Evolutionary conservation across 2,113 vertebrate genomes (phyloP), one percentile per base, ranked within the genome.

Genomic region (Piaya cayana): DNA sequence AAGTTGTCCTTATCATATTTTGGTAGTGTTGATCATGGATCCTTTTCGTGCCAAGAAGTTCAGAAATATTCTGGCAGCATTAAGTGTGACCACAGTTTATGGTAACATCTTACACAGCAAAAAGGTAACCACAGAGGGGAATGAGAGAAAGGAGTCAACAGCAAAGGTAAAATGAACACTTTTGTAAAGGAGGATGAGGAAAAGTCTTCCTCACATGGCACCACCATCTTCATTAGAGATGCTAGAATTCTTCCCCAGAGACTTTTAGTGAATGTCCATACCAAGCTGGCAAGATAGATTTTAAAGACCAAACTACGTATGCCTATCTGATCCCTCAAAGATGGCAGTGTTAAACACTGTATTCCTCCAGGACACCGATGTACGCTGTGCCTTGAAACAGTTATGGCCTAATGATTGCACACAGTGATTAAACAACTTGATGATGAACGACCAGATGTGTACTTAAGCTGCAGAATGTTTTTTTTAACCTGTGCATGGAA

Each of bases 331-430:
- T 3, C 53, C 29, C 52, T 37, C 64, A n/a, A 39, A 59, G 69
- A 26, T 1, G 22, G 62, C 4, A 29, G 23, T 18, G 43, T 27
- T 82, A 49, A 79, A 60, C 43, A 36, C 30, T 22, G 72, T 50
- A 6, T 26, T 70, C 20, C 63, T 56, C 39, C 39, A 30, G 76
- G 65, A 77, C 32, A 67, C 8, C 1, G 4, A 68, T 27, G 27
- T 29, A 50, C 2, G 34, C 22, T 9, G 1, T 1, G 1, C 21
- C 3, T 3, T 9, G 23, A 43, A 86, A 37, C 26, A 37, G 26
- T 4, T 36, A 65, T 1, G 2, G 67, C 58, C 58, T 58, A 70
- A 5, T 29, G 36, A 37, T 39, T 43, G 65, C 42, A 63, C n/a
- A 21, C 11, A 19, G 25, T 3, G 12, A 52, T 68, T 82, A 52